These are phyloP conservation scores for Platyrinchus mystaceus DNA, from an alignment of 2,797 vertebrate species.

Conservation along the genomic window DNA sequence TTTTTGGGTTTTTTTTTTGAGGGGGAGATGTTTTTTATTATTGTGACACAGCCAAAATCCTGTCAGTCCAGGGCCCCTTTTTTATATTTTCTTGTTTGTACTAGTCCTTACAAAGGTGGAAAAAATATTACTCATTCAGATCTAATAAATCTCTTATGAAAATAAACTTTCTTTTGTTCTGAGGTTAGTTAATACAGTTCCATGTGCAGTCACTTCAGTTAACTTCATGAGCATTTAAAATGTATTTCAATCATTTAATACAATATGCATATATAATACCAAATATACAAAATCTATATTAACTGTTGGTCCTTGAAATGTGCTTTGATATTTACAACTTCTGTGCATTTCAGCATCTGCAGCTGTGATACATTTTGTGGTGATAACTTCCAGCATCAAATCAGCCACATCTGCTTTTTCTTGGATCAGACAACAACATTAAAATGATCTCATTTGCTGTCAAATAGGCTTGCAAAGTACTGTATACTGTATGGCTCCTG, in stretches of 20 bases:
- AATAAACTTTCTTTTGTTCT: neutral
- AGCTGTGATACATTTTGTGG: neutral
- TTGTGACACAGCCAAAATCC: neutral
- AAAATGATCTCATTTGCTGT: slow-evolving; percentile 42
- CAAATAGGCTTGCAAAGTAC: neutral
- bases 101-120: neutral
- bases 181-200: neutral
- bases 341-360: slow-evolving; percentile 21
- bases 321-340: slow-evolving; percentile 7
- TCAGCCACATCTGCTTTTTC: slow-evolving; percentile 23
- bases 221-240: neutral
- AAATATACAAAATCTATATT: neutral
- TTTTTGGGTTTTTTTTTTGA: neutral
- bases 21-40: neutral
- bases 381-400: slow-evolving; percentile 29
- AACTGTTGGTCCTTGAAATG: slow-evolving; percentile 27
- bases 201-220: neutral
- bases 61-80: neutral
- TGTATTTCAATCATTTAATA: neutral
- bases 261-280: neutral
- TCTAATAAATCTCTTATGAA: neutral
- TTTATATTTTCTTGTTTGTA: neutral
- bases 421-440: neutral
- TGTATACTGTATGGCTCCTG: neutral
- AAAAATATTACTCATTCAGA: neutral